These are phyloP conservation scores for Agrenia bidenticulata DNA, from an alignment of 2,888 invertebrate species.

Conservation along the genomic window DNA sequence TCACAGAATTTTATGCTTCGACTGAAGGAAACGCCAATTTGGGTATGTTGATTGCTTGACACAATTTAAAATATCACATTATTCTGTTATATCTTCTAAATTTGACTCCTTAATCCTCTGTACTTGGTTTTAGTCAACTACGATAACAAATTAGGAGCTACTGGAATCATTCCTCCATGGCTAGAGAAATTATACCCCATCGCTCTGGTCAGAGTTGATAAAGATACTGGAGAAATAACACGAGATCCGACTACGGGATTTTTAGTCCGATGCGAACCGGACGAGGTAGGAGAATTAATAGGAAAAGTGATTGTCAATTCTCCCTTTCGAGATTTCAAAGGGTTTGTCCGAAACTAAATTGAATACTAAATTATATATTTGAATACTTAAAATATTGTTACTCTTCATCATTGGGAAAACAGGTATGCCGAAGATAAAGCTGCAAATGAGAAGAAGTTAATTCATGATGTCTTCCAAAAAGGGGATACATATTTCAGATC, in stretches of 20 bases:
- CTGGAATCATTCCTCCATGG: constrained; percentile 18
- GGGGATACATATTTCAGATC: constrained; percentile 93
- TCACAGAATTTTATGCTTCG: constrained; percentile 94
- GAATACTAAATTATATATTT: not conserved
- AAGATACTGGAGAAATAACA: constrained; percentile 77
- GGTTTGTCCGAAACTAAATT: constrained; percentile 59
- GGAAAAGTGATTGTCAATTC: constrained; percentile 89
- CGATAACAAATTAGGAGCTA: constrained; percentile 17
- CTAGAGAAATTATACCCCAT: constrained; percentile 59
- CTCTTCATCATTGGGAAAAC: not conserved
- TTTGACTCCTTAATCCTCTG: too few relatives aligned
- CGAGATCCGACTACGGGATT: constrained; percentile 75
- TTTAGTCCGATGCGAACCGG: constrained; percentile 68
- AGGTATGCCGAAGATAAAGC: constrained; percentile 63
- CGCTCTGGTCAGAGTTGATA: constrained; percentile 85
- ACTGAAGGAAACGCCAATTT: constrained; percentile 69
- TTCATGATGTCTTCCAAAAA: constrained; percentile 78
- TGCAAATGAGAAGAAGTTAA: constrained; percentile 89
- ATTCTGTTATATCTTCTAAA: too few relatives aligned
- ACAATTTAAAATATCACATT: constrained; percentile 63
- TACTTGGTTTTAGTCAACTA: constrained; percentile 19
- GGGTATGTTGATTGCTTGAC: constrained; percentile 5
- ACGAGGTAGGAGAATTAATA: constrained; percentile 93
- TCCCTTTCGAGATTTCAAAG: constrained; percentile 86
- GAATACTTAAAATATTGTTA: not conserved